phyloP scores from a whole-genome alignment of 1,140 invertebrate species.

The Heliothis subflexa region DNA sequence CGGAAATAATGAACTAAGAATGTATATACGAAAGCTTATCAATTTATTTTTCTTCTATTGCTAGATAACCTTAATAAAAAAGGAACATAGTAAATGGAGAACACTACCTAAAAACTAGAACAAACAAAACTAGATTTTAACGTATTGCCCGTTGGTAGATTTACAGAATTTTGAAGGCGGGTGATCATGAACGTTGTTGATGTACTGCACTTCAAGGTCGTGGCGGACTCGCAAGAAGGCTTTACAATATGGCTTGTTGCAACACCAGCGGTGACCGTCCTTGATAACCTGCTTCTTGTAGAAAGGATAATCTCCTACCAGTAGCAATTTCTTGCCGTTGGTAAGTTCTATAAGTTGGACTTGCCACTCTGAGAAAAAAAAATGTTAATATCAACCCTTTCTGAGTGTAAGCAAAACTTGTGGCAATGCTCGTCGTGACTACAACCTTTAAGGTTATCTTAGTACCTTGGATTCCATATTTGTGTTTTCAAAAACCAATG shows the following conservation, averaged over 20 bases:
- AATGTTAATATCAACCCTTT: no score
- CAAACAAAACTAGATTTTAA: constrained; percentile 24
- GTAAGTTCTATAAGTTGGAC: constrained; percentile 50
- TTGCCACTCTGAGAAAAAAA: neutral
- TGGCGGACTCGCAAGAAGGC: constrained; percentile 55
- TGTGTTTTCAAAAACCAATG: neutral
- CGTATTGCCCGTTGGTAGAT: constrained; percentile 49
- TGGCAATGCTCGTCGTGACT: no score
- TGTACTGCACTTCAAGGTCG: constrained; percentile 43
- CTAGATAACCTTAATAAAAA: no score
- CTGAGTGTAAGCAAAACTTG: no score
- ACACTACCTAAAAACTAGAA: neutral
- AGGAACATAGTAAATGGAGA: neutral
- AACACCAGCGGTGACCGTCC: constrained; percentile 56
- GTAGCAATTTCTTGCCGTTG: constrained; percentile 54
- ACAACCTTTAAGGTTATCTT: no score
- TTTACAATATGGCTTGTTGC: constrained; percentile 58
- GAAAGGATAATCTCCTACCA: constrained; percentile 58
- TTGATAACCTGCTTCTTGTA: constrained; percentile 53
- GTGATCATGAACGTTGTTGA: constrained; percentile 50
- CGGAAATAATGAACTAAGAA: no score
- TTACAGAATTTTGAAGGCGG: constrained; percentile 45
- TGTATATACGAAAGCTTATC: no score
- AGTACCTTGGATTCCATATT: no score
- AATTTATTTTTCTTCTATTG: no score